Conservation (phyloP, 2,797 vertebrate genomes). For the Buphagus erythrorhynchus region DNA sequence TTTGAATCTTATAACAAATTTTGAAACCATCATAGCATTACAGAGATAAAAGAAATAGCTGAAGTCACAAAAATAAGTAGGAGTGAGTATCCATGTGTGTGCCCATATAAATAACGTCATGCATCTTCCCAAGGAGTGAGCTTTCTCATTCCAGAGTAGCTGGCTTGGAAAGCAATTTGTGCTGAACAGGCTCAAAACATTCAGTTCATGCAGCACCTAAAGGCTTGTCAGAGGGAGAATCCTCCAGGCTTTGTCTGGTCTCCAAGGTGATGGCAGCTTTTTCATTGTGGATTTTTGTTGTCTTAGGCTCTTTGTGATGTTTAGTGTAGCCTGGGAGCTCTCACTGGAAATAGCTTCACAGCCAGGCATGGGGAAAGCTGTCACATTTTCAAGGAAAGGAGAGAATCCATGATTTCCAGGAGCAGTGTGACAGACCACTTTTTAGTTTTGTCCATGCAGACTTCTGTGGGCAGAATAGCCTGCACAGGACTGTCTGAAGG, state of each 20-base stretch:
- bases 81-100: background rate
- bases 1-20: background rate
- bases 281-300: background rate
- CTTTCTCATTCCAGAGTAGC: background rate
- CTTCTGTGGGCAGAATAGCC: background rate
- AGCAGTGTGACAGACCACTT: background rate
- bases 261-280: conserved; percentile 8
- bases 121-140: background rate
- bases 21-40: background rate
- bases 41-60: background rate
- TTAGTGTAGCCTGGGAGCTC: background rate
- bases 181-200: background rate
- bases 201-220: background rate
- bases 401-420: background rate
- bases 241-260: conserved; percentile 20
- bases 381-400: background rate
- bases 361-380: background rate
- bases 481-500: background rate
- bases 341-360: background rate
- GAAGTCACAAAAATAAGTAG: background rate
- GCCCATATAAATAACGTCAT: background rate
- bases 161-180: background rate
- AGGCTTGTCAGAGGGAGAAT: background rate
- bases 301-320: background rate
- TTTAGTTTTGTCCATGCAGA: background rate